Evolutionary conservation across 2,797 vertebrate species (phyloP).

Genomic region (Holocentrus rufus): DNA sequence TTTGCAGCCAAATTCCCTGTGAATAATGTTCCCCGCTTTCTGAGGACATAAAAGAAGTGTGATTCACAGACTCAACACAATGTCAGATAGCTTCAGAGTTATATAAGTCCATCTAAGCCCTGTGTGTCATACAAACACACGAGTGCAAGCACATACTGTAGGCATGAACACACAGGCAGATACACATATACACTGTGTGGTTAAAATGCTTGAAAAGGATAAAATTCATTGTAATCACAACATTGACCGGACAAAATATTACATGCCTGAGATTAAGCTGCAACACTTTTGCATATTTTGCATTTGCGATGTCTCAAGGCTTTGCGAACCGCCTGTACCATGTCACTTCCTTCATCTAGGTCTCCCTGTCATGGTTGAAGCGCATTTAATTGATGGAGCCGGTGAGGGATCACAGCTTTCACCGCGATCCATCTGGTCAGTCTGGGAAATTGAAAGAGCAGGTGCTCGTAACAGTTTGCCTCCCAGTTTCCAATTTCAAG

Average conservation of each 20-base stretch:
- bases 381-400: constrained; percentile 20
- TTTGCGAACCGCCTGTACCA: not conserved
- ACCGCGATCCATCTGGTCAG: not conserved
- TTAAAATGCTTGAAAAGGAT: not conserved
- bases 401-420: not conserved
- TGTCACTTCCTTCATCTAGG: constrained; percentile 6
- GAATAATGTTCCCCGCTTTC: constrained; percentile 44
- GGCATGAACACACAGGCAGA: no score
- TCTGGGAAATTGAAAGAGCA: not conserved
- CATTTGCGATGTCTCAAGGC: not conserved
- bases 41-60: constrained; percentile 39
- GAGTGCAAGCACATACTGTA: no score
- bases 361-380: not conserved
- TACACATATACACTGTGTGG: constrained; percentile 4
- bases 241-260: no score
- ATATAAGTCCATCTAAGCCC: constrained; percentile 35
- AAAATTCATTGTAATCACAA: no score
- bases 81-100: constrained; percentile 26
- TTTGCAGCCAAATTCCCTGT: constrained; percentile 30
- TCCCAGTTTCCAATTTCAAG: not conserved
- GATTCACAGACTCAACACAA: constrained; percentile 50
- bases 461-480: not conserved
- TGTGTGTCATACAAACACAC: constrained; percentile 40
- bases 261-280: no score
- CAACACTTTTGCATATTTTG: not conserved